phyloP scores from a whole-genome alignment of 2,888 invertebrate species.

The Quadriops clusia region DNA sequence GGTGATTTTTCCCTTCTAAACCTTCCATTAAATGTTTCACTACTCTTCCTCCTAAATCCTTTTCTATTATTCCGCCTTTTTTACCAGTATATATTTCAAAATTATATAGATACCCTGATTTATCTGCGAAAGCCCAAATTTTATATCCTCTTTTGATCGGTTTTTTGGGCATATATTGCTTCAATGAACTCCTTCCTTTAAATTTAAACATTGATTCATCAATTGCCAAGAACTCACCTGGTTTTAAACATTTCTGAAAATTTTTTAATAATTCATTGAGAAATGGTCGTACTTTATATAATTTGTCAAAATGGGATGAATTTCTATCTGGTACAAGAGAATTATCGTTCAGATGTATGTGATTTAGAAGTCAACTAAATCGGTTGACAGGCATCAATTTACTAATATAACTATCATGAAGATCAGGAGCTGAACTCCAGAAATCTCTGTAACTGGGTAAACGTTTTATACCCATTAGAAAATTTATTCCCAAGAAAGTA shows the following conservation, averaged over 20 bases:
- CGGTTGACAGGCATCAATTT: conserved; percentile 12
- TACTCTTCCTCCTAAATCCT: no score
- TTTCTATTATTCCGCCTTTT: conserved; percentile 1
- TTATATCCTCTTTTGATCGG: conserved; percentile 26
- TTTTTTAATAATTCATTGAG: conserved; percentile 12
- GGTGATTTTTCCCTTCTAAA: neutral
- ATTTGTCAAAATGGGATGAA: conserved; percentile 14
- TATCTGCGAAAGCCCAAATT: conserved; percentile 17
- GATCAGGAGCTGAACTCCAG: conserved; percentile 14
- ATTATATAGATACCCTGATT: conserved; percentile 15
- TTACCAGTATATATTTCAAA: conserved; percentile 16
- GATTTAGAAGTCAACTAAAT: conserved; percentile 14
- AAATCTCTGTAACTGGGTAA: conserved; percentile 19
- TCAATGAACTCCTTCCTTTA: conserved; percentile 16
- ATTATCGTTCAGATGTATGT: conserved; percentile 17
- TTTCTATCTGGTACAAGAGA: conserved; percentile 11
- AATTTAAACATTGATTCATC: conserved; percentile 20
- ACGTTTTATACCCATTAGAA: conserved; percentile 20
- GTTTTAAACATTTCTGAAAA: conserved; percentile 13
- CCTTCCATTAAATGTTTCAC: neutral
- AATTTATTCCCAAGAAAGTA: conserved; percentile 18
- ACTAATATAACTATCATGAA: conserved; percentile 13
- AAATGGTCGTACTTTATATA: conserved; percentile 16
- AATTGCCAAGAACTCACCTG: conserved; percentile 13
- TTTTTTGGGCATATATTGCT: conserved; percentile 26